A percentile compares a stretch with the other conserved stretches of the same genome.
Evolutionary conservation across 2,888 invertebrate species (phyloP).

Genomic region (Drosophila nigritarsus): DNA sequence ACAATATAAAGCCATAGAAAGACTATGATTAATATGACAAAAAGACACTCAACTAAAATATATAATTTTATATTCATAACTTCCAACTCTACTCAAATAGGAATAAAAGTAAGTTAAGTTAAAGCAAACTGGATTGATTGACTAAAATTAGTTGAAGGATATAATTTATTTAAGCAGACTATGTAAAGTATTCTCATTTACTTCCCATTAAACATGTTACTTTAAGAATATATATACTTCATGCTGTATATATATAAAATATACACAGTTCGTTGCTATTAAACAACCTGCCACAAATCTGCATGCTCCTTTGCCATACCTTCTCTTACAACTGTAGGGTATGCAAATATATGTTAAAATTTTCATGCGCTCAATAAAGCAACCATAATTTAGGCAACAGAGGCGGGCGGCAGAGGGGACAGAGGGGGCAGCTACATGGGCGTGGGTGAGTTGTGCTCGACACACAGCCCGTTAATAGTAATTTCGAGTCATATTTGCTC

Average conservation of each 20-base stretch:
- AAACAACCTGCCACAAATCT: neutral
- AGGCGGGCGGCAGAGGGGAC: neutral
- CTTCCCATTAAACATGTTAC: neutral
- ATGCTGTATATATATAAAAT: neutral
- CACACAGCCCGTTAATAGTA: slow-evolving; percentile 58
- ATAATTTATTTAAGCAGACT: neutral
- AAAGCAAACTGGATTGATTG: neutral
- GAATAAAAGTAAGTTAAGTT: neutral
- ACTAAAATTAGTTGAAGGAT: neutral
- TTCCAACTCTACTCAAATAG: neutral
- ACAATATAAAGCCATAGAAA: neutral
- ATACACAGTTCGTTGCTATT: neutral
- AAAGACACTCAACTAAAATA: neutral
- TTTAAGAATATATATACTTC: neutral
- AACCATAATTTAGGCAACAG: slow-evolving; percentile 24
- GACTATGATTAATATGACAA: neutral
- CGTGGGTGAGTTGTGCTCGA: neutral
- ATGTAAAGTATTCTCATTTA: neutral
- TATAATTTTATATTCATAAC: neutral
- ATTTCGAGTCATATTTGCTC: slow-evolving; percentile 65
- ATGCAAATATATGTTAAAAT: slow-evolving; percentile 39
- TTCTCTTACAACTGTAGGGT: neutral
- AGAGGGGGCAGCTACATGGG: neutral
- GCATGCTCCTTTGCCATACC: neutral
- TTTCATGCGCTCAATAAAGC: slow-evolving; percentile 65